Conservation (phyloP, 2,797 vertebrate genomes). For the Falco peregrinus region DNA sequence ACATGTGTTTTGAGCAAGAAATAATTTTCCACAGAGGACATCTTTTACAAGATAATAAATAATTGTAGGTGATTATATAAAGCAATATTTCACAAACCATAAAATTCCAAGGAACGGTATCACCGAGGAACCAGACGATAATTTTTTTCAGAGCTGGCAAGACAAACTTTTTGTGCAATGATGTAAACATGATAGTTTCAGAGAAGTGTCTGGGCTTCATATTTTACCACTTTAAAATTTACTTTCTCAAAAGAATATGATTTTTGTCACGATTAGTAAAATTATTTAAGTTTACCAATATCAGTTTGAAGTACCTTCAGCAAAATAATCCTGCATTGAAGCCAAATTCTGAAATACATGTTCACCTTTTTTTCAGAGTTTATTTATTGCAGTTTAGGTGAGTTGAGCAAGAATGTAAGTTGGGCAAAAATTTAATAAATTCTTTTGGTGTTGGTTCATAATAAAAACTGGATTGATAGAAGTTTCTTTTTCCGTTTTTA, state of each 20-base stretch:
- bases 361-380: neutral
- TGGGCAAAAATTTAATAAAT: neutral
- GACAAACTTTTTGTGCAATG: neutral
- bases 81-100: neutral
- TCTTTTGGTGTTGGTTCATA: neutral
- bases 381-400: neutral
- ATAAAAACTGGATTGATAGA: neutral
- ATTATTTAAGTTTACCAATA: neutral
- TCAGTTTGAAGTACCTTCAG: neutral
- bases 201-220: neutral
- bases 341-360: neutral
- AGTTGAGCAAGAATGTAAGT: neutral
- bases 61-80: neutral
- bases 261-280: neutral
- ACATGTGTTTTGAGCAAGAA: neutral
- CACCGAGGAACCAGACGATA: neutral
- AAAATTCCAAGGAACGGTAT: neutral
- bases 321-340: neutral
- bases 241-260: neutral
- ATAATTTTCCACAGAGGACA: neutral
- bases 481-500: neutral
- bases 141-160: neutral
- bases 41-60: conserved; percentile 17
- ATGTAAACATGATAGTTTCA: neutral
- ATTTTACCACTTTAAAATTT: neutral